Percentiles rank a stretch among this genome's conserved stretches.
These are phyloP conservation scores for Nomada ruficornis DNA, from an alignment of 2,888 invertebrate genomes.

Conservation along the genomic window DNA sequence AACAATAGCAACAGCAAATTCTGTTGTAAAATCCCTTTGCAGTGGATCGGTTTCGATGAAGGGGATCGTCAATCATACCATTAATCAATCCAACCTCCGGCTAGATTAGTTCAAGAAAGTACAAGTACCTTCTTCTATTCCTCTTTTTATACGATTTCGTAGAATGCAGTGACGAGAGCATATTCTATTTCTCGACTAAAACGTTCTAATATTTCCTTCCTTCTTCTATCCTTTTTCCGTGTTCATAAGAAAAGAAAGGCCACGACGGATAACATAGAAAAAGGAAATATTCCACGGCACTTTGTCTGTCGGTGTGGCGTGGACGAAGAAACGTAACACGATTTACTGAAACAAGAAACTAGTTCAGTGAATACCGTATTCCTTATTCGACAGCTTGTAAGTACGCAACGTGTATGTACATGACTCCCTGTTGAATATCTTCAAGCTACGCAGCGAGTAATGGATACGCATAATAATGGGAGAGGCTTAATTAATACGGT, in stretches of 20 bases:
- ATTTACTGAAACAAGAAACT: constrained; percentile 38
- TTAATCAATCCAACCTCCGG: constrained; percentile 26
- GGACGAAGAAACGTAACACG: constrained; percentile 31
- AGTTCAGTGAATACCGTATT: constrained; percentile 32
- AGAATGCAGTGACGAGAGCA: not conserved
- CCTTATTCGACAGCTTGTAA: constrained; percentile 31
- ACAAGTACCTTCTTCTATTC: constrained; percentile 15
- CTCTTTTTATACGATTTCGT: constrained; percentile 1
- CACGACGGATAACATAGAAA: not conserved
- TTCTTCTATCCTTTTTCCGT: not conserved
- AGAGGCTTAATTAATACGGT: constrained; percentile 43
- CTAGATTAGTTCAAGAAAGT: constrained; percentile 28
- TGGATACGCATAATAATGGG: constrained; percentile 54
- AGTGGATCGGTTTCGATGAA: constrained; percentile 13
- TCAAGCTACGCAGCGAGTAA: constrained; percentile 12
- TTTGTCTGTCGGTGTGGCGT: not conserved
- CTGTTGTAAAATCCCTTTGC: constrained; percentile 21
- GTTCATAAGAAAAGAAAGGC: not conserved
- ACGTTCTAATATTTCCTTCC: not conserved
- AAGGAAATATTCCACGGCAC: constrained; percentile 6
- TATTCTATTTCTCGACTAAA: not conserved
- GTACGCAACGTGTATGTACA: not conserved
- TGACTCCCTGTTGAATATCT: constrained; percentile 25
- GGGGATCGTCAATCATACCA: constrained; percentile 37
- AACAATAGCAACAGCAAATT: constrained; percentile 12